Base-by-base conservation (phyloP, 2,797 vertebrate species). In the Oreonectes daqikongensis region DNA sequence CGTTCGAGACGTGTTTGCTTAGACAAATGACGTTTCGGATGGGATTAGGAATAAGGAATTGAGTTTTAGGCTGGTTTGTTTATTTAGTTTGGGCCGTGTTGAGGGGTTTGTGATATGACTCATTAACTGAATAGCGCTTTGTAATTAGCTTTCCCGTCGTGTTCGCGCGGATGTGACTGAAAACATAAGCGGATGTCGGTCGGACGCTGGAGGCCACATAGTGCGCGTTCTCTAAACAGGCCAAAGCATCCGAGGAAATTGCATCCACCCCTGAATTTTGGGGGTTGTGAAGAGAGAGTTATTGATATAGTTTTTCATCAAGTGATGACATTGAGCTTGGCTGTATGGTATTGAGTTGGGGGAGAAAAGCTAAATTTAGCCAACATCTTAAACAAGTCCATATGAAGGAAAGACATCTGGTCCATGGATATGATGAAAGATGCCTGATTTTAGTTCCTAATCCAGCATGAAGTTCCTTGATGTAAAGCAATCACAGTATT, bases 191-290 rank as follows among this genome's bases (percentile, higher is more conserved):
- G 38, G 66, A 59, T 75, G 38, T 65, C 28, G 57, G 32, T 2
- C 5, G 67, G 55, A 65, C 28, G 40, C 86, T 81, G 68, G 69
- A 72, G 79, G 67, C 86, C 88, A 28, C 15, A 7, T 14, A 2
- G 55, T 57, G 55, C 4, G 24, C 26, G 0, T 59, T 32, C 28
- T 1, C 57, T 32, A 32, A 32, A 60, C 40, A 76, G 84, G 79
- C 86, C 85, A 85, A 22, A 32, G 75, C 75, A 63, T 40, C 55
- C 42, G 81, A 85, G 84, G 84, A 87, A 88, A 88, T 84, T 81
- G n/a, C 57, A 73, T 85, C 84, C 40, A 83, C 82, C 64, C 55
- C 60, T 66, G 76, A 53, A 50, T 12, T 20, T n/a, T 30, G 10
- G 28, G 60, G 30, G 30, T 73, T 24, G 35, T 73, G 52, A 64